Conservation (phyloP, 2,113 vertebrate genomes). For the Struthio camelus region DNA sequence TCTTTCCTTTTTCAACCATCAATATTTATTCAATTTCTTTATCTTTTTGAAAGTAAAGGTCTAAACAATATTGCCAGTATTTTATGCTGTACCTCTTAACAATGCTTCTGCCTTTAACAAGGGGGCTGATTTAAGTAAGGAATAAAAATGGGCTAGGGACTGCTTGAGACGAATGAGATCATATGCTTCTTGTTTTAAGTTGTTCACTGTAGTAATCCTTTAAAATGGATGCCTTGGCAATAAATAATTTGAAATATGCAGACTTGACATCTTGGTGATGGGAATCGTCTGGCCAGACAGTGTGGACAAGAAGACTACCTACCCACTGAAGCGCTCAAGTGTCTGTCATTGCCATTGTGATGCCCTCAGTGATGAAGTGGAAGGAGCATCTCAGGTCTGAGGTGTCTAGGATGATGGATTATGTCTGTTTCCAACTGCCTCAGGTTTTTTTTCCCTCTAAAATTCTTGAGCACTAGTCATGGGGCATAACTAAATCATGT, state of each 20-base stretch:
- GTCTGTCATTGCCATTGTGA: rapidly evolving
- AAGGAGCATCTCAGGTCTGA: background rate
- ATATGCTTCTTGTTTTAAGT: background rate
- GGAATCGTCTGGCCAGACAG: background rate
- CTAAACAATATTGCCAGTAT: background rate
- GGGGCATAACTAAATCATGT: background rate
- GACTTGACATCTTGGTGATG: background rate
- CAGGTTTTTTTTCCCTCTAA: background rate
- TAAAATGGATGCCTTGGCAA: background rate
- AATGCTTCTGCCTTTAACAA: background rate
- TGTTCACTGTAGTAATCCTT: background rate
- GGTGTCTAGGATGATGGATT: background rate
- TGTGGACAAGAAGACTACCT: background rate
- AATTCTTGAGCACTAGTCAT: background rate
- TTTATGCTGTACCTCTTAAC: background rate
- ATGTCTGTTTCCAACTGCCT: background rate
- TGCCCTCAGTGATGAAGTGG: background rate
- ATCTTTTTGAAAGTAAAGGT: background rate
- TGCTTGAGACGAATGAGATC: background rate
- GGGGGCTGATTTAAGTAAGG: no score
- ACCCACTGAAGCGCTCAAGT: background rate
- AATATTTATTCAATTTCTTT: background rate
- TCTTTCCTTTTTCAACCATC: background rate
- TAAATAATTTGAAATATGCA: background rate
- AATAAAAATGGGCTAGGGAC: background rate